Base-by-base conservation (phyloP, 2,888 invertebrate species). In the Isoperla grammatica region DNA sequence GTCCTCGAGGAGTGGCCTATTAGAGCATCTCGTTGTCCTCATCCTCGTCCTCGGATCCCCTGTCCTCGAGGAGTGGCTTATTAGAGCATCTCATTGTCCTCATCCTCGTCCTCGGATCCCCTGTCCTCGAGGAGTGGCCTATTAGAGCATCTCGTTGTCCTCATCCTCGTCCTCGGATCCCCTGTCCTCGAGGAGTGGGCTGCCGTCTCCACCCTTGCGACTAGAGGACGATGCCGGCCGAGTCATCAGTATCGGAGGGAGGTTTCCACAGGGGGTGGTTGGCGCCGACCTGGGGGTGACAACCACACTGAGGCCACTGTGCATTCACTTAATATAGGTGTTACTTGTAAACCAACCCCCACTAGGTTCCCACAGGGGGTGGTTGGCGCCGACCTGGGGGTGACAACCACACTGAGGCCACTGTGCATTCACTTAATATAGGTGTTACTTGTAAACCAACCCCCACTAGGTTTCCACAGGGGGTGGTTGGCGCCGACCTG, bases 401-500 rank as follows among this genome's bases (percentile, higher is more conserved):
- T n/a, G 8, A 29, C 29, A 29, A 29, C 8, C 8, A 29, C 29
- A 29, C n/a, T n/a, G n/a, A n/a, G n/a, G n/a, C n/a, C n/a, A n/a
- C n/a, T n/a, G n/a, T n/a, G n/a, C n/a, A n/a, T n/a, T n/a, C n/a
- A n/a, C n/a, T n/a, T n/a, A n/a, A n/a, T n/a, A n/a, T n/a, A n/a
- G n/a, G n/a, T n/a, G n/a, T n/a, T n/a, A n/a, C n/a, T n/a, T n/a
- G n/a, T n/a, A n/a, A n/a, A n/a, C n/a, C n/a, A n/a, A n/a, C n/a
- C n/a, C n/a, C n/a, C n/a, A n/a, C n/a, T n/a, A 85, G 84, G 57
- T 85, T 76, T 29, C 82, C 83, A 64, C 85, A 84, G 0, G 90
- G 90, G 0, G 90, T 90, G 2, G 86, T 87, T 0, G 90, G 90
- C 0, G 90, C 90, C 0, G 90, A 90, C 20, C 87, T 76, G 0